Base-by-base conservation (phyloP, 2,113 vertebrate species). In the Miniopterus natalensis region DNA sequence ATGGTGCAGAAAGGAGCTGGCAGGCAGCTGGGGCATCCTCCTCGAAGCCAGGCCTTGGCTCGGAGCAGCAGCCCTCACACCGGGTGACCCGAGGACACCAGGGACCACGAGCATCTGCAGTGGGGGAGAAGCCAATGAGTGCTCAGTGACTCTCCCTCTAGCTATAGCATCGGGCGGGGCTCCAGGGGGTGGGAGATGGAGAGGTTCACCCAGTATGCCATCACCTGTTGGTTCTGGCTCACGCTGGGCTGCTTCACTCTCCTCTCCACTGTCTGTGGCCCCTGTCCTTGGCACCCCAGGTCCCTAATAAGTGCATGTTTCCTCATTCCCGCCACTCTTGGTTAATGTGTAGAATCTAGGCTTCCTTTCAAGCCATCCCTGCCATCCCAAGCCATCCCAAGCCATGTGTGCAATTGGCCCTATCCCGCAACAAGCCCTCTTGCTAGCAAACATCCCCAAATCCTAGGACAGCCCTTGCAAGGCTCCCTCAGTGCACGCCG, bases 1-100 rank as follows among this genome's bases (percentile, higher is more conserved):
- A 99, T 99, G 98, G 97, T 98, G 98, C 98, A 98, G 98, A n/a
- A 23, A 0, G 88, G 84, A 84, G 80, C 81, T 8, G 73, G 73
- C 18, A 0, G 89, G 74, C 0, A 53, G 80, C 90, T 29, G 57
- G 18, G 87, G 83, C 96, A 97, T 97, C 92, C 84, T 97, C 86
- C 86, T 45, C 0, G 3, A 36, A 29, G 79, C 78, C 73, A 1
- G 84, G 77, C 88, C 89, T 61, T 0, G 8, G 65, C 68, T 25
- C 13, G 4, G 40, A 45, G 65, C 59, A 25, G 74, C 63, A 9
- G 86, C 68, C 55, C 90, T 95, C 94, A 96, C 57, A 8, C 3
- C 9, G 1, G 4, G 13, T 0, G 2, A 63, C 53, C 57, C 3
- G 3, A 49, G 31, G 87, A 55, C 25, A 7, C 78, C 74, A 29